A percentile compares a stretch with the other conserved stretches of the same genome.
Conservation (phyloP, 2,888 invertebrate species). For the Athrips mouffetella region DNA sequence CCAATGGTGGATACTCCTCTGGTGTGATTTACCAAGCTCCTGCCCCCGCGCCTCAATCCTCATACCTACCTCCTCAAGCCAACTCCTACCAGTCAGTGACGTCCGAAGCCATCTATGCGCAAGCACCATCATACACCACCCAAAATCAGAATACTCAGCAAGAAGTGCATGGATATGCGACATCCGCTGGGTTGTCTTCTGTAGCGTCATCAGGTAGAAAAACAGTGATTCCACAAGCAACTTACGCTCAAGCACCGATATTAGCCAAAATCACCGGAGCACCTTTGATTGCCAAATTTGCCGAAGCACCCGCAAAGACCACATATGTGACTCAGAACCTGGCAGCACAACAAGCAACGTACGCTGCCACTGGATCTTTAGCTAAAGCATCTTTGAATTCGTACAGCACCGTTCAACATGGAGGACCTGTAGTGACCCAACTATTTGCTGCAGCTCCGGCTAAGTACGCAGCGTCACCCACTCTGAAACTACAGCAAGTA, state of each 20-base stretch:
- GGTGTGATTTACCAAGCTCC: constrained; percentile 37
- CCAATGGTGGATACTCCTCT: constrained; percentile 30
- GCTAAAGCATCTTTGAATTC: constrained; percentile 67
- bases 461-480: constrained; percentile 57
- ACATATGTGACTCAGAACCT: constrained; percentile 55
- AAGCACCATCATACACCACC: constrained; percentile 33
- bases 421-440: constrained; percentile 69
- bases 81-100: constrained; percentile 36
- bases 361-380: constrained; percentile 47
- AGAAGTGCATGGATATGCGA: constrained; percentile 76
- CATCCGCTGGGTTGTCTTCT: constrained; percentile 72
- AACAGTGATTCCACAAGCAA: constrained; percentile 61
- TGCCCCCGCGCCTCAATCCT: constrained; percentile 49
- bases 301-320: constrained; percentile 52
- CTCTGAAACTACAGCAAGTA: constrained; percentile 46
- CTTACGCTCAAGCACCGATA: constrained; percentile 75
- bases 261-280: constrained; percentile 70
- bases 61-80: constrained; percentile 52
- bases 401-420: constrained; percentile 47
- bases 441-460: constrained; percentile 59
- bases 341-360: constrained; percentile 42
- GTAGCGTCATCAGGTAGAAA: constrained; percentile 42
- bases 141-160: constrained; percentile 30
- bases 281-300: constrained; percentile 60
- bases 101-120: constrained; percentile 38